These are phyloP conservation scores for Chroicocephalus ridibundus DNA, from an alignment of 2,113 vertebrate genomes.

Conservation along the genomic window DNA sequence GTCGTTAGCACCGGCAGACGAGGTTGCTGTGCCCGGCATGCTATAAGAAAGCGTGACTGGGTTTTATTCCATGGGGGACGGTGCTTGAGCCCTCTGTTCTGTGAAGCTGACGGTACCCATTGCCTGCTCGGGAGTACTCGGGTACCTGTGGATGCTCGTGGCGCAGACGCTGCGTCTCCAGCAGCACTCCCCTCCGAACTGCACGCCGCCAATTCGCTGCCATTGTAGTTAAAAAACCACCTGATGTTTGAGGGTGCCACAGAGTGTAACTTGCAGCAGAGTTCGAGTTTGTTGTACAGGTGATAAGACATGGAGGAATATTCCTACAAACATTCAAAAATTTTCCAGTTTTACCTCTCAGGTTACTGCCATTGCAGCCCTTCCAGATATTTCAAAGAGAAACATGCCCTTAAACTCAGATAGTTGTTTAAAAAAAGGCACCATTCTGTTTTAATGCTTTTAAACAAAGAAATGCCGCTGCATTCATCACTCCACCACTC, in stretches of 20 bases:
- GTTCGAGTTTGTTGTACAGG: background rate
- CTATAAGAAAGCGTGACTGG: background rate
- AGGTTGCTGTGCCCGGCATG: background rate
- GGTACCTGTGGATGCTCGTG: accelerated
- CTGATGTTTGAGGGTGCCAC: background rate
- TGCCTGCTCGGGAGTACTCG: accelerated
- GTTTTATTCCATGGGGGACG: accelerated
- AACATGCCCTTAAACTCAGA: background rate
- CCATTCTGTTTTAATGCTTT: background rate
- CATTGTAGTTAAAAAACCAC: accelerated
- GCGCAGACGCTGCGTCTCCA: accelerated
- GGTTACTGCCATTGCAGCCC: background rate
- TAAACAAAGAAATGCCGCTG: background rate
- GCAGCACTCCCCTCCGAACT: background rate
- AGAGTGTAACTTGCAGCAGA: background rate
- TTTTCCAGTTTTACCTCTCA: background rate
- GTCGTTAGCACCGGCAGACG: accelerated
- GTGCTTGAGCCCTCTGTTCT: background rate
- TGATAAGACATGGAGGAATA: background rate
- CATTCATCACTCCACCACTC: background rate
- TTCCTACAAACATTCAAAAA: background rate
- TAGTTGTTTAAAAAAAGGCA: slow-evolving; percentile 40
- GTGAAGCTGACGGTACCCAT: background rate
- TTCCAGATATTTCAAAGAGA: background rate
- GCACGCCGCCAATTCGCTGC: accelerated